Conservation (phyloP, 2,797 vertebrate genomes). For the Liasis olivaceus region DNA sequence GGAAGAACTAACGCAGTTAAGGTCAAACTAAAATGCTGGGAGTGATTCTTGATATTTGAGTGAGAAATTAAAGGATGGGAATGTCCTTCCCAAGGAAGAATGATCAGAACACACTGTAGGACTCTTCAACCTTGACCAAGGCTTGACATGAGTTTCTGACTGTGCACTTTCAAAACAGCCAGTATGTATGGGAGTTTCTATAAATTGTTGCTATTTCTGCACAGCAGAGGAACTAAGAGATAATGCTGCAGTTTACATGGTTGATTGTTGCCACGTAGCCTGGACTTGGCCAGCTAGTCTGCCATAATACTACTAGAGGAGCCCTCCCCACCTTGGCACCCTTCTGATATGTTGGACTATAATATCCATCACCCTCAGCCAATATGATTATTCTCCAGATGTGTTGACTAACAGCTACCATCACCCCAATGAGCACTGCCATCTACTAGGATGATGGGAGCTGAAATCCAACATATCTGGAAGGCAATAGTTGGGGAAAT, state of each 20-base stretch:
- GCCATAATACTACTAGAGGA: not conserved
- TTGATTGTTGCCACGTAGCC: not conserved
- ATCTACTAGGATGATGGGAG: not conserved
- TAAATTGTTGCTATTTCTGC: conserved; percentile 12
- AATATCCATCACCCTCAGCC: not conserved
- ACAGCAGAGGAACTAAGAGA: conserved; percentile 1
- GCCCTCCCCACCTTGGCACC: not conserved
- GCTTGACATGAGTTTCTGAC: not conserved
- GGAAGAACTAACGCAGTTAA: not conserved
- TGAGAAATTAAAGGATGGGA: rapidly evolving
- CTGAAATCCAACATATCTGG: not conserved
- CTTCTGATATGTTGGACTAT: not conserved
- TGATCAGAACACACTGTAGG: not conserved
- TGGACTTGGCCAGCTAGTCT: not conserved
- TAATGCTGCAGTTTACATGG: not conserved
- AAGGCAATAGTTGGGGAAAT: not conserved
- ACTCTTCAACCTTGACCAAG: conserved; percentile 11
- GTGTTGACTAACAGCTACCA: not conserved
- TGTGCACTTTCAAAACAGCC: conserved; percentile 31
- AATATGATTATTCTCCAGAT: not conserved
- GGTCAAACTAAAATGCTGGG: not conserved
- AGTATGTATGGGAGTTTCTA: not conserved
- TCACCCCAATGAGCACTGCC: not conserved
- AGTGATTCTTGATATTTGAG: not conserved
- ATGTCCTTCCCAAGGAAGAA: not conserved